Evolutionary conservation across 2,888 invertebrate genomes (phyloP).

Genomic region (Unio pictorum): DNA sequence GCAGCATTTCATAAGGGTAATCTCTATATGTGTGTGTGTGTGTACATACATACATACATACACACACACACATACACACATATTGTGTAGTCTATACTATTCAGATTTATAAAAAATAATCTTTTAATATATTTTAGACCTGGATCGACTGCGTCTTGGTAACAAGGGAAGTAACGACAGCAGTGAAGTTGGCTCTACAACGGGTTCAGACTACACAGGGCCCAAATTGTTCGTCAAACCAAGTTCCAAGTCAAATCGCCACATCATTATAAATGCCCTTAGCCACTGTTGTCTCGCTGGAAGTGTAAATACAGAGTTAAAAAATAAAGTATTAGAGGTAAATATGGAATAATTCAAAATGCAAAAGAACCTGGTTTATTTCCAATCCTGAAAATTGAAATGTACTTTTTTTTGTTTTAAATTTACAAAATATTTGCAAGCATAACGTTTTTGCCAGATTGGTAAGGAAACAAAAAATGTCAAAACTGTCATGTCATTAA

Average conservation of each 20-base stretch:
- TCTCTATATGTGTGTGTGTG: too few relatives aligned
- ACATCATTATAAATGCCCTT: slow-evolving; percentile 96
- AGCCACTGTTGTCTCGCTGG: slow-evolving; percentile 99
- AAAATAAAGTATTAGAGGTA: slow-evolving; percentile 89
- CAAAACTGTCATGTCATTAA: too few relatives aligned
- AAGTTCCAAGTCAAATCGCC: slow-evolving; percentile 95
- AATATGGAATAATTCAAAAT: slow-evolving; percentile 10
- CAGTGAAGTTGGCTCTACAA: slow-evolving; percentile 47
- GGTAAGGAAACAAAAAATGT: too few relatives aligned
- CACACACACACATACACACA: too few relatives aligned
- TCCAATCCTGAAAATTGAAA: too few relatives aligned
- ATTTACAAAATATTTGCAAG: too few relatives aligned
- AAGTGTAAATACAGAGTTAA: slow-evolving; percentile 94
- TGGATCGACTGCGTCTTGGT: slow-evolving; percentile 5
- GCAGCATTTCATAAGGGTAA: too few relatives aligned
- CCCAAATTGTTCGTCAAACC: slow-evolving; percentile 98
- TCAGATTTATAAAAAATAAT: neutral
- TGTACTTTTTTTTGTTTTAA: too few relatives aligned
- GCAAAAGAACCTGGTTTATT: neutral
- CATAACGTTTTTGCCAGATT: too few relatives aligned
- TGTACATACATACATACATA: too few relatives aligned
- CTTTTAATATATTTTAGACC: slow-evolving; percentile 7
- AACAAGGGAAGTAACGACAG: slow-evolving; percentile 39
- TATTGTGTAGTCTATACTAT: too few relatives aligned
- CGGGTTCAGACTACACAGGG: slow-evolving; percentile 76